phyloP scores from a whole-genome alignment of 1,140 invertebrate genomes.

The Drosophila sturtevanti region DNA sequence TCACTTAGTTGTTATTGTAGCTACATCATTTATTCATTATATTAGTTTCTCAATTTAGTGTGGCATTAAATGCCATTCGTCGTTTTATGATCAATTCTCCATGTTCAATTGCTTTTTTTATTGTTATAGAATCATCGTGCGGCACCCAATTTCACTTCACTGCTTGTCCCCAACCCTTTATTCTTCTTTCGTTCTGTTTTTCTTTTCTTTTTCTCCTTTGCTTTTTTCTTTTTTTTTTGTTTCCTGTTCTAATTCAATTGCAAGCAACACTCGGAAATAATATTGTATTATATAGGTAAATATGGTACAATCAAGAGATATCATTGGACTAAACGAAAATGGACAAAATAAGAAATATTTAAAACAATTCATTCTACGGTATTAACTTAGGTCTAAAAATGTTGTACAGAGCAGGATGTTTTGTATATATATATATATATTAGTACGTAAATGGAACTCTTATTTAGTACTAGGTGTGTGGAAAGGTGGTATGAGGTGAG shows the following conservation, averaged over 20 bases:
- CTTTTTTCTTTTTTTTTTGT: not conserved
- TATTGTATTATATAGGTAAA: constrained; percentile 12
- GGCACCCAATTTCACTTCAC: constrained; percentile 22
- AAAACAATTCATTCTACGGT: constrained; percentile 68
- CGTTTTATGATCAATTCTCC: constrained; percentile 69
- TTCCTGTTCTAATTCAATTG: constrained; percentile 24
- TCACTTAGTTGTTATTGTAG: constrained; percentile 61
- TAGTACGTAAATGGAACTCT: not conserved
- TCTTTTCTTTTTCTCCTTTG: constrained; percentile 9
- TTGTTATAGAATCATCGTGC: constrained; percentile 35
- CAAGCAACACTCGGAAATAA: not conserved
- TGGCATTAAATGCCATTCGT: constrained; percentile 79
- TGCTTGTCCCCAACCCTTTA: too few species aligned
- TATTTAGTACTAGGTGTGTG: not conserved
- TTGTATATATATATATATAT: constrained; percentile 9
- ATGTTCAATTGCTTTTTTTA: constrained; percentile 66
- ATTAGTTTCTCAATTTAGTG: constrained; percentile 53
- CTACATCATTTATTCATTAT: constrained; percentile 60
- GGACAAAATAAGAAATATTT: constrained; percentile 38
- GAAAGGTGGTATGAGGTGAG: too few species aligned
- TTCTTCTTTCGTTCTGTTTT: not conserved
- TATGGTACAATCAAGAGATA: constrained; percentile 66
- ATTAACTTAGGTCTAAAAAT: constrained; percentile 57
- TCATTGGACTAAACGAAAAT: constrained; percentile 64
- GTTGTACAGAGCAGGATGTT: constrained; percentile 48